phyloP scores from a whole-genome alignment of 2,888 invertebrate species.

The Osmoderma eremita region DNA sequence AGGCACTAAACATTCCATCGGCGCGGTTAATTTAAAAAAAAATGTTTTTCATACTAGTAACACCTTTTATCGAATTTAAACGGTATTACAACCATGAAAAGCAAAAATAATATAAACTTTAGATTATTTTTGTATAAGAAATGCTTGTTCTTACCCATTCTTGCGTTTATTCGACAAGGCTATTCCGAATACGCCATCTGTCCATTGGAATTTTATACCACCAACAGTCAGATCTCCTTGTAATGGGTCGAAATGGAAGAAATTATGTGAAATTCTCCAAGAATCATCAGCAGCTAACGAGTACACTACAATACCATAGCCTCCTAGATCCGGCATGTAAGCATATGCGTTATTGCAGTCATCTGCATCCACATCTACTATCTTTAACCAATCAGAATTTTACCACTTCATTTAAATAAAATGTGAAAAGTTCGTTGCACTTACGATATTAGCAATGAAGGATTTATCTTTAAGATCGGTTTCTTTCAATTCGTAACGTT shows the following conservation, averaged over 20 bases:
- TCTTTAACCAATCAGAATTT: constrained; percentile 63
- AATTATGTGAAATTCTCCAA: constrained; percentile 83
- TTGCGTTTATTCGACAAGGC: constrained; percentile 69
- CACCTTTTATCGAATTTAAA: no score
- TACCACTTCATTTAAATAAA: neutral
- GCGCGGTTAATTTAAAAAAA: no score
- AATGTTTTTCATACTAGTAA: no score
- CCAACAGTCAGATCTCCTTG: constrained; percentile 80
- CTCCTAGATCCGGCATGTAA: constrained; percentile 81
- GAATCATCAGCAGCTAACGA: constrained; percentile 78
- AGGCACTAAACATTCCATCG: no score
- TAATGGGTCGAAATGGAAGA: constrained; percentile 85
- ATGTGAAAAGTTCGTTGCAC: constrained; percentile 55
- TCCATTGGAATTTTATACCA: constrained; percentile 87
- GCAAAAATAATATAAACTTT: neutral
- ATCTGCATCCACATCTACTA: constrained; percentile 76
- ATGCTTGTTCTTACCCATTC: constrained; percentile 66
- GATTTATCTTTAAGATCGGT: constrained; percentile 76
- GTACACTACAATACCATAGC: constrained; percentile 81
- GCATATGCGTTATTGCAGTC: constrained; percentile 80
- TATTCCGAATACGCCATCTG: constrained; percentile 82
- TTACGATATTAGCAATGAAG: constrained; percentile 84
- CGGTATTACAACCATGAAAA: no score
- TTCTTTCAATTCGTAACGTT: constrained; percentile 75
- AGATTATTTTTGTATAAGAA: no score